Base-by-base conservation (phyloP, 2,888 invertebrate genomes). In the Caradrina clavipalpis region DNA sequence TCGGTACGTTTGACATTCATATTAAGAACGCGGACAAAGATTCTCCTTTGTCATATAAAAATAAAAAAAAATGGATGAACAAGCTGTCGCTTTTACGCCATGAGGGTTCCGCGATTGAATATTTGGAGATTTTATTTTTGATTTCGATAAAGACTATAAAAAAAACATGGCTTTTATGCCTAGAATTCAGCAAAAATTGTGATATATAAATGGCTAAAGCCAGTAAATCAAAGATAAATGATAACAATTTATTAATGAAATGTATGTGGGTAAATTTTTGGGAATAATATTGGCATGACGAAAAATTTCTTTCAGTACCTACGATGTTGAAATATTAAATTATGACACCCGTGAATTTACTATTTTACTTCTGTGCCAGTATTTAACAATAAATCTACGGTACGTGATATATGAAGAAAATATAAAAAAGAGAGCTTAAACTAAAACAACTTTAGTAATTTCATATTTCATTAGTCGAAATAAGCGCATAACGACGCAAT, bases 1-100 rank as follows among this genome's bases (percentile, higher is more conserved):
- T 73, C 51, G 21, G 51, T 54, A 74, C 57, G 53, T 78, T 78
- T 70, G 82, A 68, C 80, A 75, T 74, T 79, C 65, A 63, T 70
- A 68, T 65, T 67, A 74, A 66, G 54, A 56, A 51, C 15, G 58
- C 21, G 57, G 55, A 66, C 74, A 64, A 59, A 82, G 59, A 82
- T 74, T 74, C 7, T 68, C 39, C 59, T 65, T 70, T 63, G 68
- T 70, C 45, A 53, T 76, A 54, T 49, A 69, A 59, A 65, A 59
- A 64, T 53, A 42, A 69, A 61, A 45, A 66, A 60, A 22, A 55
- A 26, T n/a, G 11, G 6, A 35, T 54, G n/a, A 15, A 55, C 54
- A 49, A 47, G 26, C 47, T 53, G 57, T 51, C 35, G 51, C 50
- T 47, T 3, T n/a, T 50, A 1, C 0, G 0, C 17, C 1, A 15